Evolutionary conservation across 2,113 vertebrate species (phyloP), one percentile per base, ranked within the genome.

Genomic region (Lagopus leucura): DNA sequence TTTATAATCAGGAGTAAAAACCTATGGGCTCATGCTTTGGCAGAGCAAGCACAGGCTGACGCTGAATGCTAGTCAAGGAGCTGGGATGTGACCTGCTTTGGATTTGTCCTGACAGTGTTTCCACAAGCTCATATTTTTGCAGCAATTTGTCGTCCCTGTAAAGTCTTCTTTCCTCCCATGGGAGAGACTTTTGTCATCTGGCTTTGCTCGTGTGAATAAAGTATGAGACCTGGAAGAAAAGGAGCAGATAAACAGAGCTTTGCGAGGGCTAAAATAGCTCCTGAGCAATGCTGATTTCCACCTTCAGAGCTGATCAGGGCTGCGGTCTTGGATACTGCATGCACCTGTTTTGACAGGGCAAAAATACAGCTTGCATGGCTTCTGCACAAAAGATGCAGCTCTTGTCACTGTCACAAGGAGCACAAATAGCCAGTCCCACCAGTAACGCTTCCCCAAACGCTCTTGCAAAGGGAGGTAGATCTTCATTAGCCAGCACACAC

Each of bases 11-110:
- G 14, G 18, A 88, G 61, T 22, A 30, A 18, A 57, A 48, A 54
- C 3, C 28, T 21, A 21, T 0, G 2, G 77, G 30, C 12, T 84
- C 0, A 0, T 28, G 66, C 19, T 75, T 64, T 17, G 54, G 43
- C 81, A 28, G 4, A 88, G 7, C 32, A 38, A 0, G 2, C 28
- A 47, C 2, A 6, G 19, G 54, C 24, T 79, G 70, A 67, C 2
- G 1, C 1, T 43, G 69, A 82, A 76, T 2, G 18, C 5, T 1
- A 6, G 22, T 6, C 0, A 0, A 0, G 1, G 47, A 91, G 21
- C 24, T 2, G 1, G 30, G 25, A 36, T 5, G 32, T 43, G 60
- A n/a, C 65, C 47, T 82, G 48, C 32, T 19, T 11, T 52, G 63
- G 47, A 25, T 86, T 88, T 76, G 27, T 52, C 58, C 60, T 18